These are phyloP conservation scores for Oryzaephilus surinamensis DNA, from an alignment of 1,140 invertebrate species.

Conservation along the genomic window DNA sequence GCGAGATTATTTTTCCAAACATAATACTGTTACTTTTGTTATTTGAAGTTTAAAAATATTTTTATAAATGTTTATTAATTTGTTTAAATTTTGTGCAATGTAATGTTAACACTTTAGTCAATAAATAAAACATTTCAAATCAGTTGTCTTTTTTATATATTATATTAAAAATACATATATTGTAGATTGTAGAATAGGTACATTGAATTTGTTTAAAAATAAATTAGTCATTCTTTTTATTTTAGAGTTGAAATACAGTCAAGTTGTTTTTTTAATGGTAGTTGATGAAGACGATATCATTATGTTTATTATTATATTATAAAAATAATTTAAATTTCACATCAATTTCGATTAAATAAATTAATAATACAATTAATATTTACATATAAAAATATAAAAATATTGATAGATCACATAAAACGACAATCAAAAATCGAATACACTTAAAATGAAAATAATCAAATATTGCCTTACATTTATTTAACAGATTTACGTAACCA, in stretches of 20 bases:
- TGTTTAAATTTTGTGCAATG: no score
- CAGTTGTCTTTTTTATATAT: no score
- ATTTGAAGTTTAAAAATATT: not conserved
- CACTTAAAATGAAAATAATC: conserved; percentile 13
- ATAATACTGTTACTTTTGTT: conserved; percentile 4
- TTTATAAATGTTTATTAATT: no score
- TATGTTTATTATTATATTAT: conserved; percentile 14
- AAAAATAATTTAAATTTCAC: conserved; percentile 22
- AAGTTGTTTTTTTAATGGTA: no score
- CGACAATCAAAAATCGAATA: no score
- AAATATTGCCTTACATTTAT: conserved; percentile 18
- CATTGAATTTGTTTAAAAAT: no score
- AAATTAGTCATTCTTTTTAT: no score
- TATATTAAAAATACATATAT: no score
- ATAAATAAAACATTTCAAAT: no score
- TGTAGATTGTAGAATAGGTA: no score
- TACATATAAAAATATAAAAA: conserved; percentile 22
- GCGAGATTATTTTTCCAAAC: conserved; percentile 80
- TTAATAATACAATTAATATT: conserved; percentile 14
- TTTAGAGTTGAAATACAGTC: no score
- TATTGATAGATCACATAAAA: conserved; percentile 17
- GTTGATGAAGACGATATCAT: conserved; percentile 13
- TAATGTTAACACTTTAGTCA: no score
- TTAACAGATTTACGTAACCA: conserved; percentile 30
- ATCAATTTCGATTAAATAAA: conserved; percentile 19